phyloP scores from a whole-genome alignment of 2,797 vertebrate genomes.

The Emys orbicularis region DNA sequence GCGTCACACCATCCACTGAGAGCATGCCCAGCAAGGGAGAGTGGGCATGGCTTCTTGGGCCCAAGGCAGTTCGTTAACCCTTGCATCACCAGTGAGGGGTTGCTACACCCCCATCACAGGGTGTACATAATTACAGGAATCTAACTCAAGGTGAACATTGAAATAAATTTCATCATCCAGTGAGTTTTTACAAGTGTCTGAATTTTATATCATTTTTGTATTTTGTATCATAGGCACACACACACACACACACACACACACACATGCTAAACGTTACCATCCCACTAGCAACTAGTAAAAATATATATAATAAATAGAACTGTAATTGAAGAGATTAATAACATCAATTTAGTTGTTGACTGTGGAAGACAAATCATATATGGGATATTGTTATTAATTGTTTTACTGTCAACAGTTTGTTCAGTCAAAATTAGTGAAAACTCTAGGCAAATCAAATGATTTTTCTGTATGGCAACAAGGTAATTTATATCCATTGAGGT shows the following conservation, averaged over 20 bases:
- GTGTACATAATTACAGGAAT: not conserved
- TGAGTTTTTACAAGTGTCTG: not conserved
- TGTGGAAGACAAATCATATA: not conserved
- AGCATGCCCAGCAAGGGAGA: too few species aligned
- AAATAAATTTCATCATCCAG: not conserved
- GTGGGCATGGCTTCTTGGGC: too few species aligned
- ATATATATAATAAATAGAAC: not conserved
- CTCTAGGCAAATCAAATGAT: not conserved
- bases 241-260: not conserved
- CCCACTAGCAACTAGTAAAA: not conserved
- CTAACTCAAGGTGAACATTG: not conserved
- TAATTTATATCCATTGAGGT: not conserved
- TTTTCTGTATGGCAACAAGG: not conserved
- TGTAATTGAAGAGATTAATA: conserved; percentile 5
- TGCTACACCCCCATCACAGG: not conserved
- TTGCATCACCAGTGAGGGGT: not conserved
- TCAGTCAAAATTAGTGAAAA: conserved; percentile 48
- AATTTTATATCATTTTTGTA: not conserved
- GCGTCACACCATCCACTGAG: too few species aligned
- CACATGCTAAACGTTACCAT: fast-evolving
- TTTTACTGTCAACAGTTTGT: conserved; percentile 13
- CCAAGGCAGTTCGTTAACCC: too few species aligned
- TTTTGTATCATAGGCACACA: not conserved
- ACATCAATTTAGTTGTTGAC: conserved; percentile 10
- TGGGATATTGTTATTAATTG: conserved; percentile 14